Evolutionary conservation across 2,888 invertebrate species (phyloP).

Genomic region (Rhingia campestris): DNA sequence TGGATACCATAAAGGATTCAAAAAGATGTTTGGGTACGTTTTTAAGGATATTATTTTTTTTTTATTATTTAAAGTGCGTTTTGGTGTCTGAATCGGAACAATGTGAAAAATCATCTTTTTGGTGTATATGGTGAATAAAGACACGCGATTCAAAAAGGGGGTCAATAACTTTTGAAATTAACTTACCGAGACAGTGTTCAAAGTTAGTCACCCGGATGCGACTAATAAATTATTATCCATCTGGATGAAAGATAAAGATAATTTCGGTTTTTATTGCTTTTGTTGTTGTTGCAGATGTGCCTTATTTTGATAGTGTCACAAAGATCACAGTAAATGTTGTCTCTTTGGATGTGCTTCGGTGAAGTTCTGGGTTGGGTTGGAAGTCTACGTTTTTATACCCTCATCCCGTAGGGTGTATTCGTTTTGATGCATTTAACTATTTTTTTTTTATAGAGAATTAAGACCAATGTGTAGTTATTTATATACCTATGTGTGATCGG

Average conservation of each 20-base stretch:
- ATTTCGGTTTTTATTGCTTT: background rate
- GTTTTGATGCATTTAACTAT: too few species aligned
- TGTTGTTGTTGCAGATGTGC: background rate
- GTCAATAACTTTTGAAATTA: background rate
- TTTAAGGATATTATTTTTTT: background rate
- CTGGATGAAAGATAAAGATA: background rate
- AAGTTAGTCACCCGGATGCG: background rate
- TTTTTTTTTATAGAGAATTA: too few species aligned
- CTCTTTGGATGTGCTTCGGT: too few species aligned
- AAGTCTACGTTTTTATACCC: too few species aligned
- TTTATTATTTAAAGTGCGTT: background rate
- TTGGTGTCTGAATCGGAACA: too few species aligned
- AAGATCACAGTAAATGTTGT: too few species aligned
- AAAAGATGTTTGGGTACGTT: conserved; percentile 1
- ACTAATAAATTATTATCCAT: background rate
- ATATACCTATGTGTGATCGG: too few species aligned
- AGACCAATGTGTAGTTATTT: too few species aligned
- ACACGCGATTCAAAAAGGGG: background rate
- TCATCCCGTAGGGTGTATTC: too few species aligned
- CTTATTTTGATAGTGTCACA: too few species aligned
- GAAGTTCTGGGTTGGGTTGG: too few species aligned
- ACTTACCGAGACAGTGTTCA: background rate
- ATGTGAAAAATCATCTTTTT: background rate
- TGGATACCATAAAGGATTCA: background rate
- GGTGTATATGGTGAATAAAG: background rate